These are phyloP conservation scores for mouse (Mus musculus) DNA, from an alignment of 2,113 vertebrate species.

Conservation along the genomic window GRCm39 chr6:57754001-57754500, in stretches of 20 bases:
- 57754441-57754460: background rate
- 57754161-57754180: background rate
- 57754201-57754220: background rate
- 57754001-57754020: background rate
- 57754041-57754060: too few species aligned
- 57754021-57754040: background rate
- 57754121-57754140: too few species aligned
- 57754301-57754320: background rate
- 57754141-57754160: background rate
- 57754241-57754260: background rate
- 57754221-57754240: background rate
- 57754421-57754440: background rate
- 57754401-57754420: background rate
- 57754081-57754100: background rate
- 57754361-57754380: background rate
- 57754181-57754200: background rate
- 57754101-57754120: background rate
- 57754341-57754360: background rate
- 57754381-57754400: background rate
- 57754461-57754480: background rate
- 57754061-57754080: background rate
- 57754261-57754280: background rate
- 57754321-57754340: background rate
- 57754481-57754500: too few species aligned
- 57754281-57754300: background rate